Conservation (phyloP, 2,888 invertebrate genomes). For the Malacosoma neustria region DNA sequence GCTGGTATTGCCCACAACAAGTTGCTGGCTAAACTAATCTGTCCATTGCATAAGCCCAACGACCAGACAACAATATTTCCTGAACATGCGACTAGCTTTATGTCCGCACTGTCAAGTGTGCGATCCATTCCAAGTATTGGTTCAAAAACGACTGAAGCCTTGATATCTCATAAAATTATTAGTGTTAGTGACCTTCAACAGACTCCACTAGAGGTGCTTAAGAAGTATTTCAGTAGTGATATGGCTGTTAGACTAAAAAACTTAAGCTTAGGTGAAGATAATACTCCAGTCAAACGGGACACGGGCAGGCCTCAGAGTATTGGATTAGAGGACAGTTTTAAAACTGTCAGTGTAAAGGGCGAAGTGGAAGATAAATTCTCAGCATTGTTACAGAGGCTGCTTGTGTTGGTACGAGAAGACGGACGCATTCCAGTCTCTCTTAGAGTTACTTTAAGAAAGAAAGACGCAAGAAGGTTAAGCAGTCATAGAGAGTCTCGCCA, state of each 20-base stretch:
- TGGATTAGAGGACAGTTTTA: constrained; percentile 86
- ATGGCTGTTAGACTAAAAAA: constrained; percentile 81
- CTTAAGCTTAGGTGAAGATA: constrained; percentile 84
- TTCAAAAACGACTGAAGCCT: constrained; percentile 77
- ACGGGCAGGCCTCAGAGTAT: constrained; percentile 86
- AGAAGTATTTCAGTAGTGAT: constrained; percentile 79
- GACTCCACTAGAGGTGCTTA: constrained; percentile 70
- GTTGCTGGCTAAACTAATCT: constrained; percentile 85
- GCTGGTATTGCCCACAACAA: constrained; percentile 91
- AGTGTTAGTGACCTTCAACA: constrained; percentile 81
- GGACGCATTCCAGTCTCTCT: constrained; percentile 85
- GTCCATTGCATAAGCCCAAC: constrained; percentile 84
- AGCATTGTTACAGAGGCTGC: constrained; percentile 79
- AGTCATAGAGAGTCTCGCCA: constrained; percentile 85
- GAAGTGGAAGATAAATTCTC: constrained; percentile 84
- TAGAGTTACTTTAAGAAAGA: constrained; percentile 83
- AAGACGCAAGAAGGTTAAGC: constrained; percentile 78
- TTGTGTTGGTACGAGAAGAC: constrained; percentile 83
- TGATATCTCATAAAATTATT: constrained; percentile 78
- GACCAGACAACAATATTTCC: constrained; percentile 88
- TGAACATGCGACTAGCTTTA: constrained; percentile 77
- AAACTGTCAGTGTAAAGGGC: constrained; percentile 80
- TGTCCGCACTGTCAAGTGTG: constrained; percentile 77
- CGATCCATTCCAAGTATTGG: constrained; percentile 86
- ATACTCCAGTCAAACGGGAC: constrained; percentile 77